phyloP scores from a whole-genome alignment of 2,113 vertebrate species.

The Siniperca knerii region DNA sequence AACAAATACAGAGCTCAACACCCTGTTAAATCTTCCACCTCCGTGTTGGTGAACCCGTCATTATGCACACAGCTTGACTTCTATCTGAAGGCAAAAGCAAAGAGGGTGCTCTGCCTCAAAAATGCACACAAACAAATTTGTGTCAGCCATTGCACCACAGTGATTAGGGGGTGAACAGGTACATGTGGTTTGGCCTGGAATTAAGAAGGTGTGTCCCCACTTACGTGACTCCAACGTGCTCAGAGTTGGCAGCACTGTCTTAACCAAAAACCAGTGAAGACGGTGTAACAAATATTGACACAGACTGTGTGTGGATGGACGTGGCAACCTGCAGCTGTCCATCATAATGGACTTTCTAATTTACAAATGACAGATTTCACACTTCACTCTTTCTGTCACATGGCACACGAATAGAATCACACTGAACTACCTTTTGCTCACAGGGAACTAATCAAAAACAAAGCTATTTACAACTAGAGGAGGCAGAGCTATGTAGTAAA shows the following conservation, averaged over 20 bases:
- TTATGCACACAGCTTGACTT: background rate
- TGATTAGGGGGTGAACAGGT: background rate
- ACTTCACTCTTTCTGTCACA: background rate
- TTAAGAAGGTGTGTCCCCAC: conserved; percentile 1
- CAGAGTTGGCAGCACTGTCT: background rate
- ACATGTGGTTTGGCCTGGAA: conserved; percentile 20
- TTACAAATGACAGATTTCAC: background rate
- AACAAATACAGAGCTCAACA: background rate
- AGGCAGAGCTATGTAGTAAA: background rate
- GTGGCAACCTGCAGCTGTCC: background rate
- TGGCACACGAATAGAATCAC: background rate
- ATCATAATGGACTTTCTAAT: background rate
- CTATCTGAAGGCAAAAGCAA: background rate
- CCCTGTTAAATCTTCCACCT: conserved; percentile 7
- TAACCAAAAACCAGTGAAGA: background rate
- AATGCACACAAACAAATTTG: conserved; percentile 5
- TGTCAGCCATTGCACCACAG: background rate
- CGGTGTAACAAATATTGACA: conserved; percentile 12
- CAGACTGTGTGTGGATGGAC: background rate
- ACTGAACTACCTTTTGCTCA: background rate
- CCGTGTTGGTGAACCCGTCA: background rate
- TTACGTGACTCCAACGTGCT: background rate
- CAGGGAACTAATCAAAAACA: background rate
- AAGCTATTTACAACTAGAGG: background rate
- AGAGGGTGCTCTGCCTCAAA: conserved; percentile 2